Base-by-base conservation (phyloP, 1,140 invertebrate genomes). In the Patella vulgata region DNA sequence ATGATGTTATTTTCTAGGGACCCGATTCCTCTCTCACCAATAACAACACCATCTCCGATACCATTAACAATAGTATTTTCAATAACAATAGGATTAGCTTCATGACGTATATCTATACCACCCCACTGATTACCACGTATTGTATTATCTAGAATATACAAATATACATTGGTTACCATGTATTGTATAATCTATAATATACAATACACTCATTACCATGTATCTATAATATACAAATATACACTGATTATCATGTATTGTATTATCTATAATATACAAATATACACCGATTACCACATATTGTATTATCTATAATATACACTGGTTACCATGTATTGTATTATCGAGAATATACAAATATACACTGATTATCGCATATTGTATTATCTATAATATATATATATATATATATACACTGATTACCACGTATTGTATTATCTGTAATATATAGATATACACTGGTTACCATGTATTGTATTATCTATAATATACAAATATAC, bases 351-450 rank as follows among this genome's bases (percentile, higher is more conserved):
- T 19, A 11, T 0, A n/a, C 8, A 25, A n/a, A n/a, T n/a, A 56
- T 6, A 42, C 9, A 14, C 12, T 25, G 12, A 56, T 17, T 27
- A 56, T 14, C 43, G 28, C 11, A 17, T 23, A 76, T 55, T 21
- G 78, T 73, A 43, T 74, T 68, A 30, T 73, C 71, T n/a, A 69
- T 71, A 52, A 74, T 69, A 19, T 77, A 53, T 5, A 80, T 79
- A 51, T 80, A 75, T 17, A 80, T 63, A 51, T 77, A 77, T 25
- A 71, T 77, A 77, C 78, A 80, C 47, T 74, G 74, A 60, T 80
- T 80, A 21, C 71, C 68, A 6, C 64, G 65, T 31, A 80, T 76
- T 9, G 71, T 63, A 57, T 80, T 80, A 53, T 74, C 78, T 80
- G 58, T 3, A 67, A 61, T 21, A 27, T 23, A 43, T 63, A 44